Base-by-base conservation (phyloP, 2,113 vertebrate genomes). In the Vicugna pacos region DNA sequence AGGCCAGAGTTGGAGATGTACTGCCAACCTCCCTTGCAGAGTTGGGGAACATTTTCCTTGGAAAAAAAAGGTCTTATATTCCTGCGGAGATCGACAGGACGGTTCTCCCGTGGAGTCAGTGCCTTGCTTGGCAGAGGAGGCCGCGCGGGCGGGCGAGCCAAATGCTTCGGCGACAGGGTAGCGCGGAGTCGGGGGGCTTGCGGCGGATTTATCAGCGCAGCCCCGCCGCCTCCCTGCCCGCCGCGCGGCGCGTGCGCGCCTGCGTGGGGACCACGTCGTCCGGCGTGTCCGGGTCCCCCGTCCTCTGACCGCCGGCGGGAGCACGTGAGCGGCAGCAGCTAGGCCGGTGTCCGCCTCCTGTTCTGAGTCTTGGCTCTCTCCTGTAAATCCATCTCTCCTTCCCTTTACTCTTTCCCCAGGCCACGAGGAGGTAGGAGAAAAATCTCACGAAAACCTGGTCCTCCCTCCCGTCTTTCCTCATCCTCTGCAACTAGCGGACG, bases 11-110 rank as follows among this genome's bases (percentile, higher is more conserved):
- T 98, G 98, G 98, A 98, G 98, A 98, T 98, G 98, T 98, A 98
- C 98, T 99, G 98, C 99, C 98, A 99, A 99, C 98, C 98, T 98
- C 98, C 98, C 98, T 98, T 96, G 98, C 92, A 96, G 98, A 98
- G 98, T 99, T 98, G 98, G 98, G 98, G 98, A 98, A 98, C 98
- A 98, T 98, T 99, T 98, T 98, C 98, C 98, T 98, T 98, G 97
- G 98, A 94, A 98, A 98, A 98, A 98, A 99, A 98, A 98, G 98
- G 98, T 98, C 97, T 98, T 98, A 97, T 98, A 97, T 98, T 98
- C 98, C 98, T 98, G 98, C 97, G 94, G 98, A 98, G 98, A 98
- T 98, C 97, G 93, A 97, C 6, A 98, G 97, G 97, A 97, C 87
- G 97, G 97, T 98, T 95, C 97, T 98, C 98, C 98, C 96, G 98